A percentile compares a stretch with the other conserved stretches of the same genome.
Evolutionary conservation across 2,113 vertebrate genomes (phyloP).

Genomic region (Gymnocephalus cernua): DNA sequence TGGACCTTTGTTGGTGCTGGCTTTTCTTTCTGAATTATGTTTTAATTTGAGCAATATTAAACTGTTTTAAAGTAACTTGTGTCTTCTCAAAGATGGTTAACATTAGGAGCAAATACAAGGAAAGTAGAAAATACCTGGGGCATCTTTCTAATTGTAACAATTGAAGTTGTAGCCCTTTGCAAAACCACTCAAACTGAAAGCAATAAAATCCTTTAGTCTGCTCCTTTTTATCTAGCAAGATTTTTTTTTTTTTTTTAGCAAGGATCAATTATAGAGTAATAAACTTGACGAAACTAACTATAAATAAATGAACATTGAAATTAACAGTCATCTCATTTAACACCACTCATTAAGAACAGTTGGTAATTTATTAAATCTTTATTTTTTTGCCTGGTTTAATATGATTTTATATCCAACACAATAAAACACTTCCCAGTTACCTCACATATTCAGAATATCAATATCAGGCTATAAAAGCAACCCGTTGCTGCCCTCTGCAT

Average conservation of each 20-base stretch:
- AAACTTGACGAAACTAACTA: background rate
- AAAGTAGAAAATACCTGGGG: background rate
- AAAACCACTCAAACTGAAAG: background rate
- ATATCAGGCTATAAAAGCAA: background rate
- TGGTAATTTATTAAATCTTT: background rate
- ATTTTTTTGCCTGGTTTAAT: background rate
- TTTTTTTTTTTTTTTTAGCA: too few relatives aligned
- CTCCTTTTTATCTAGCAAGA: background rate
- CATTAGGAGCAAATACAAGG: background rate
- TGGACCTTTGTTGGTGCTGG: slow-evolving; percentile 38
- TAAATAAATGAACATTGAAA: background rate
- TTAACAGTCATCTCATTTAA: background rate
- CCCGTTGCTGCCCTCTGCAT: slow-evolving; percentile 29
- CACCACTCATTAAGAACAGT: too few relatives aligned
- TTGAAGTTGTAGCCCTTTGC: background rate
- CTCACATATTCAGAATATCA: background rate
- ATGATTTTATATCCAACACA: background rate
- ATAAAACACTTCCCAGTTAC: background rate
- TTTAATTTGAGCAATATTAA: slow-evolving; percentile 56
- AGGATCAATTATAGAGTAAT: background rate
- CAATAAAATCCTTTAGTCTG: too few relatives aligned
- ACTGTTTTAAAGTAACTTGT: slow-evolving; percentile 31
- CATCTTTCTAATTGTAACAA: background rate
- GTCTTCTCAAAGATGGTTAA: background rate
- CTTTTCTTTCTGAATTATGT: slow-evolving; percentile 45